phyloP scores from a whole-genome alignment of 2,888 invertebrate species.

The Idaea straminata region DNA sequence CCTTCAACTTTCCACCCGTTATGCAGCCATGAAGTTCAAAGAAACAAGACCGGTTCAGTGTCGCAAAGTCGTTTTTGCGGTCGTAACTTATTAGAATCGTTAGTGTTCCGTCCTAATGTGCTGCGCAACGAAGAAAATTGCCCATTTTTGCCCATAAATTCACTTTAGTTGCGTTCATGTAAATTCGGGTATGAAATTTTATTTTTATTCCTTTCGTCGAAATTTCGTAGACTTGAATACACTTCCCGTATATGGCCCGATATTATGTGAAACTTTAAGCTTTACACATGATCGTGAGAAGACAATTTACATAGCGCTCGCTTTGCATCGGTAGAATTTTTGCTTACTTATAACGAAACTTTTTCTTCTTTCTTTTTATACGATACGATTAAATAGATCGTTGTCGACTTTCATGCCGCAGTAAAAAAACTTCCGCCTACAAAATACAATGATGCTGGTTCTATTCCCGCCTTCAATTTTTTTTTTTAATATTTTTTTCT shows the following conservation, averaged over 20 bases:
- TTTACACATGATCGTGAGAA: neutral
- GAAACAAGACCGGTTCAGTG: neutral
- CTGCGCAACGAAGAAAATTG: neutral
- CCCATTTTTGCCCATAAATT: conserved; percentile 1
- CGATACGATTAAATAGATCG: too few species aligned
- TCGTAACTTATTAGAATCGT: neutral
- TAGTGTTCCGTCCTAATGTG: neutral
- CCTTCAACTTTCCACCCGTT: neutral
- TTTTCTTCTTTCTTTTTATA: too few species aligned
- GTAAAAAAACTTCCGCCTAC: too few species aligned
- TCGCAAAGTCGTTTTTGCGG: neutral
- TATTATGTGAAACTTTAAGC: neutral
- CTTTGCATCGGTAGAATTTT: neutral
- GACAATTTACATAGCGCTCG: neutral
- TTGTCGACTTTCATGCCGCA: too few species aligned
- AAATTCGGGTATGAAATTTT: conserved; percentile 1
- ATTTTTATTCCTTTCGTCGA: neutral
- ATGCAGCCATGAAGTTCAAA: neutral
- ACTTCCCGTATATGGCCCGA: neutral
- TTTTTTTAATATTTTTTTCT: too few species aligned
- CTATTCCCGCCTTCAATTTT: too few species aligned
- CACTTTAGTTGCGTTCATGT: neutral
- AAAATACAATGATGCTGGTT: too few species aligned
- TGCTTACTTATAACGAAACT: too few species aligned
- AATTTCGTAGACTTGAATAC: neutral